Evolutionary conservation across 2,888 invertebrate genomes (phyloP), one percentile per base, ranked within the genome.

Genomic region (Dryomyza anilis): DNA sequence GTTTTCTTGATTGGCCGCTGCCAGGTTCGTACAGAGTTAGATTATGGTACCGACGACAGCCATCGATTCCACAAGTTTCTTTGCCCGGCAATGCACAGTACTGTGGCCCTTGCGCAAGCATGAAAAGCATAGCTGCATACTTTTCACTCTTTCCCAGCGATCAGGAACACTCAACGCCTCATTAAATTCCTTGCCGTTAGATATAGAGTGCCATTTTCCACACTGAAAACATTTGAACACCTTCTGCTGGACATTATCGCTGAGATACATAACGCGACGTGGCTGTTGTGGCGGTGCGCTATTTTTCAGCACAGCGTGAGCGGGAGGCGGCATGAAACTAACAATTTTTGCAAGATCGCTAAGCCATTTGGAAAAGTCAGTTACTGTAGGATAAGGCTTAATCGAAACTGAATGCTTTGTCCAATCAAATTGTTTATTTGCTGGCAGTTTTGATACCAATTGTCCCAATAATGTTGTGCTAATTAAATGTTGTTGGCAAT

Each of bases 401-500:
- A 68, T 52, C 2, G 30, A 27, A 14, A 52, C 50, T 14, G 52
- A 61, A 2, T 64, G 55, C 45, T 48, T 66, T 21, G 55, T 50
- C 61, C 64, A 62, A 27, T 63, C 63, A 52, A 50, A 57, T 30
- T 60, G 48, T n/a, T 61, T 57, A 8, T 12, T 48, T 2, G 55
- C 48, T 30, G 66, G 66, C 60, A 66, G 21, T 23, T 68, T 68
- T 12, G 8, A 7, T 1, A 66, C 46, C 10, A 66, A 33, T n/a
- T 65, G 46, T 23, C 61, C 64, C 36, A 67, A 27, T 14, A 67
- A 52, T n/a, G 58, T 46, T 25, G 64, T 48, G 43, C 62, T 65
- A 25, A 53, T 30, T 6, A 67, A 48, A 21, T 67, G 67, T 6
- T 67, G 67, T 23, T 55, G n/a, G 33, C 64, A 64, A 16, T 52